These are phyloP conservation scores for Spongilla lacustris DNA, from an alignment of 37 sponge, comb jelly and placozoan species.

Conservation along the genomic window DNA sequence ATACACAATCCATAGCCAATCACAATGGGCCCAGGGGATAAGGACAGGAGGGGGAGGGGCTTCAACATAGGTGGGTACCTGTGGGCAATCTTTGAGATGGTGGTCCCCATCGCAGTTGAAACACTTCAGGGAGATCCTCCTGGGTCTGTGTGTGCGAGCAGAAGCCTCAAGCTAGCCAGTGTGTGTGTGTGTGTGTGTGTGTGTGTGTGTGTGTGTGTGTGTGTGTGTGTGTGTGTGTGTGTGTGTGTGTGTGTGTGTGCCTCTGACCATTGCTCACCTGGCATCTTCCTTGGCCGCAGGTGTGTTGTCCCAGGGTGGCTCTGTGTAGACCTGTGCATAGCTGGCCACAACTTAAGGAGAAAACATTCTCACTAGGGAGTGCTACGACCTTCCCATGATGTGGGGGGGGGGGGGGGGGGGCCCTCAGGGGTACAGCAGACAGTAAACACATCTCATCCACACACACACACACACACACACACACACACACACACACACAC, in stretches of 20 bases:
- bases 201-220: no score
- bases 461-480: neutral
- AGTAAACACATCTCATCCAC: neutral
- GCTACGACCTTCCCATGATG: neutral
- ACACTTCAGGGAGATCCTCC: conserved; percentile 50
- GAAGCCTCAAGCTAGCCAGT: neutral
- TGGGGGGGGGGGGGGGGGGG: no score
- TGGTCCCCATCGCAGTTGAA: conserved; percentile 81
- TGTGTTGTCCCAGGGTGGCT: conserved; percentile 49
- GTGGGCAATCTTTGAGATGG: conserved; percentile 57
- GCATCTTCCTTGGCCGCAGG: conserved; percentile 24
- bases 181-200: no score
- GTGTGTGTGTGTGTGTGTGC: no score
- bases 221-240: no score
- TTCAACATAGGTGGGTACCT: neutral
- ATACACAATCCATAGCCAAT: neutral
- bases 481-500: neutral
- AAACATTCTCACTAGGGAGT: neutral
- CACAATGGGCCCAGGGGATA: neutral
- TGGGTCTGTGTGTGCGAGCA: neutral
- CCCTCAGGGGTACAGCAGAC: neutral
- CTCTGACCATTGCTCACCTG: neutral
- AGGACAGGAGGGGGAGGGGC: neutral
- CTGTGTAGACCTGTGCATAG: conserved; percentile 46
- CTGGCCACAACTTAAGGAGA: conserved; percentile 6